Base-by-base conservation (phyloP, 2,888 invertebrate genomes). In the Drosophila longiperda region DNA sequence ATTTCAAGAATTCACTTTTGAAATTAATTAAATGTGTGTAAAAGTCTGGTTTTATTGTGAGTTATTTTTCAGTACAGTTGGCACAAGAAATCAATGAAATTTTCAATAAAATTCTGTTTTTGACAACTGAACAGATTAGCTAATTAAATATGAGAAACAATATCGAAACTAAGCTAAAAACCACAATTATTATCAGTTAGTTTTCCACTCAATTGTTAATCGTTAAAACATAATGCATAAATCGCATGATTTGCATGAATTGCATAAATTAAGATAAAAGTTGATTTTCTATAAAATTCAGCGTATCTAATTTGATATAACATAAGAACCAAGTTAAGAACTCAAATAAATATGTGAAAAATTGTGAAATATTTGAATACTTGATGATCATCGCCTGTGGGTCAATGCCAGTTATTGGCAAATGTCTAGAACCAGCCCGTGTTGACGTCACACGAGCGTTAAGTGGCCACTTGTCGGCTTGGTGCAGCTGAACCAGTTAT, bases 361-460 rank as follows among this genome's bases (percentile, higher is more conserved):
- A 65, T 52, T 36, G n/a, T 26, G 59, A 23, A 34, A 49, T 52
- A 40, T 45, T 34, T 15, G 6, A 55, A 38, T 40, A 17, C 5
- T 23, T 23, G 49, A 53, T 54, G 50, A 32, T 58, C 55, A 38
- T 29, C 54, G 69, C 29, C 74, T 62, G 29, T 76, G 69, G 76
- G 76, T 76, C 76, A 76, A 74, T 76, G 79, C 59, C 75, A 67
- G 63, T 63, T 73, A 55, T 26, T 66, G 73, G 66, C 57, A 57
- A 32, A 48, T 54, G 60, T 64, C 50, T 65, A 78, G 80, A 75
- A 75, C 55, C 61, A 42, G 75, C 33, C 74, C 49, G n/a, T 38
- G 40, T 58, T 78, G 76, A 76, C 76, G 75, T 76, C 76, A 76
- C 79, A 78, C 60, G 29, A 49, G 48, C 48, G 49, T 48, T 48